Percentiles rank a stretch among this genome's conserved stretches.
Conservation (phyloP, 2,113 vertebrate species). For the Ia io region DNA sequence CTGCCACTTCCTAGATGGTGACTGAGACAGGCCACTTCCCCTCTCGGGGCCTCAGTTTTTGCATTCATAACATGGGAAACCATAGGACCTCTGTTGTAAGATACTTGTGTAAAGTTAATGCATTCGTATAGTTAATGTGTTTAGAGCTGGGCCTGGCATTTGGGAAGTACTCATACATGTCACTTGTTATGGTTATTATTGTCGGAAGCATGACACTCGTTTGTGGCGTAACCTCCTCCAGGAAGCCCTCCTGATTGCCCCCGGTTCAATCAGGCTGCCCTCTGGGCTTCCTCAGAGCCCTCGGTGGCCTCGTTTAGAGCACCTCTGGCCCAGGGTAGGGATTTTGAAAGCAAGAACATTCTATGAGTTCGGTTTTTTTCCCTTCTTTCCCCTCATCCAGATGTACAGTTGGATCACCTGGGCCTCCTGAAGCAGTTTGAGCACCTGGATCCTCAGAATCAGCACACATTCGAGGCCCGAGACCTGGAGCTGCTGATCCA, state of each 20-base stretch:
- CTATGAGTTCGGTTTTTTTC: too few species aligned
- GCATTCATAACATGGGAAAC: not conserved
- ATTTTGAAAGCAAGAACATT: not conserved
- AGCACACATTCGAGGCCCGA: constrained; percentile 93
- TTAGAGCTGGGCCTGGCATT: not conserved
- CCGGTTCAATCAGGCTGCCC: not conserved
- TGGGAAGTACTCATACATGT: not conserved
- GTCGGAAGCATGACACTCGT: not conserved
- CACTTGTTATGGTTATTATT: not conserved
- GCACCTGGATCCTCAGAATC: constrained; percentile 94
- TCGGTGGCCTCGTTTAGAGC: not conserved
- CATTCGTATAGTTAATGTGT: not conserved
- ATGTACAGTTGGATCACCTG: constrained; percentile 90
- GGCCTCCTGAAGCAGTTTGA: constrained; percentile 93
- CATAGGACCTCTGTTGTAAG: not conserved
- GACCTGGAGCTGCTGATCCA: constrained; percentile 94
- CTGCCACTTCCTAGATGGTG: not conserved
- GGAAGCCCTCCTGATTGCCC: not conserved
- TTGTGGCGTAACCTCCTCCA: not conserved
- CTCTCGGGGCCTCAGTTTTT: not conserved
- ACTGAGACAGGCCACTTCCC: not conserved
- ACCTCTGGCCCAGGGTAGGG: not conserved
- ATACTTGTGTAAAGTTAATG: not conserved
- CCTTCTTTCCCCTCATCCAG: constrained; percentile 67
- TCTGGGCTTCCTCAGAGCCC: not conserved